These are phyloP conservation scores for Desoria tigrina DNA, from an alignment of 2,888 invertebrate species.

Conservation along the genomic window DNA sequence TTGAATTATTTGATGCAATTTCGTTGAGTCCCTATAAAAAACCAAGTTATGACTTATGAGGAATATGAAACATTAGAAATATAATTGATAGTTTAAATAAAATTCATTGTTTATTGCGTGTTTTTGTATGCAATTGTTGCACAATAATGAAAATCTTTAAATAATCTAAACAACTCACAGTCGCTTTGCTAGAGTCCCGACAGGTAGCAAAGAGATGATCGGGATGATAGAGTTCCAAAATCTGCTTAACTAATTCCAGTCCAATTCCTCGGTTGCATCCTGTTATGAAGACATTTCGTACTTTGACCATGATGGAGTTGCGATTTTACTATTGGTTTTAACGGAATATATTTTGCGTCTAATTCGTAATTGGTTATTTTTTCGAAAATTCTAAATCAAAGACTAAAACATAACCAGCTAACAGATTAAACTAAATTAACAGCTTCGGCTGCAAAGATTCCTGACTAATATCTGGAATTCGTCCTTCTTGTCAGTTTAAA, in stretches of 20 bases:
- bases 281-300: conserved; percentile 80
- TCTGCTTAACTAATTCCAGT: conserved; percentile 75
- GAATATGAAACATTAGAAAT: neutral
- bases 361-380: no score
- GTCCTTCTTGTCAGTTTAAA: no score
- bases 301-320: no score
- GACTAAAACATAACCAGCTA: no score
- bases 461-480: no score
- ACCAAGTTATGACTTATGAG: no score
- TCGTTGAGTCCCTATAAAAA: conserved; percentile 68
- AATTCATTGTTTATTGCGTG: neutral
- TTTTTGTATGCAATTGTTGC: conserved; percentile 47
- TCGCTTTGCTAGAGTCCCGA: conserved; percentile 69
- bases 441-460: no score
- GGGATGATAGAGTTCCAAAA: conserved; percentile 61
- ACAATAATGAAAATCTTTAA: no score
- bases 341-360: no score
- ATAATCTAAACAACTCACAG: conserved; percentile 66
- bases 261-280: conserved; percentile 89
- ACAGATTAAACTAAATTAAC: no score
- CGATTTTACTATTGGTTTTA: no score
- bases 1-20: conserved; percentile 64
- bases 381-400: no score
- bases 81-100: neutral
- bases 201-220: conserved; percentile 79